Percentiles rank a stretch among this genome's conserved stretches.
Evolutionary conservation across 2,888 invertebrate genomes (phyloP).

Genomic region (Erpobdella octoculata): DNA sequence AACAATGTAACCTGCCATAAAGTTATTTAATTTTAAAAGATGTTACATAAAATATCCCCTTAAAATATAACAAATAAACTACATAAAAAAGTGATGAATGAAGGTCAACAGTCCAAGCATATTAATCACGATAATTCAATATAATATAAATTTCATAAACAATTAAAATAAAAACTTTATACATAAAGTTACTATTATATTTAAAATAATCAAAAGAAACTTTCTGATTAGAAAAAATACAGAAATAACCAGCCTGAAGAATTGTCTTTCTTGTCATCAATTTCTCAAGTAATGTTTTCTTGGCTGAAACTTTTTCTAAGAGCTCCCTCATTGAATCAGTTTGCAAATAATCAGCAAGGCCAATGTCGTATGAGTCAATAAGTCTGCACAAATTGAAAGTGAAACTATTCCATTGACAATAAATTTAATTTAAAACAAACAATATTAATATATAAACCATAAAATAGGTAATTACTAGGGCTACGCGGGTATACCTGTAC

Average conservation of each 20-base stretch:
- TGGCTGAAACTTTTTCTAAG: conserved; percentile 39
- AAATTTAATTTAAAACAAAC: too few species aligned
- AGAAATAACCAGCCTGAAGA: conserved; percentile 36
- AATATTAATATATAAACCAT: too few species aligned
- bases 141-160: too few species aligned
- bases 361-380: conserved; percentile 35
- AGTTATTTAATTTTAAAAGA: not conserved
- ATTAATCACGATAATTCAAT: too few species aligned
- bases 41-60: not conserved
- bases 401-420: too few species aligned
- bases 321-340: conserved; percentile 39
- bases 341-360: conserved; percentile 39
- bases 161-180: too few species aligned
- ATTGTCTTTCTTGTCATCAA: conserved; percentile 43
- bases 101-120: too few species aligned
- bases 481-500: too few species aligned
- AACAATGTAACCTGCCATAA: conserved; percentile 41
- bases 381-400: not conserved
- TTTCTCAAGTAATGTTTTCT: conserved; percentile 42
- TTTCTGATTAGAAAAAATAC: too few species aligned
- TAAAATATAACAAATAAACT: not conserved
- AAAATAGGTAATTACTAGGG: too few species aligned
- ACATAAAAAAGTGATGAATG: not conserved
- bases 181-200: too few species aligned
- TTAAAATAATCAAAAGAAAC: too few species aligned